Percentiles rank a stretch among this genome's conserved stretches.
These are phyloP conservation scores for Strigamia transsilvanica DNA, from an alignment of 2,888 invertebrate genomes.

Conservation along the genomic window DNA sequence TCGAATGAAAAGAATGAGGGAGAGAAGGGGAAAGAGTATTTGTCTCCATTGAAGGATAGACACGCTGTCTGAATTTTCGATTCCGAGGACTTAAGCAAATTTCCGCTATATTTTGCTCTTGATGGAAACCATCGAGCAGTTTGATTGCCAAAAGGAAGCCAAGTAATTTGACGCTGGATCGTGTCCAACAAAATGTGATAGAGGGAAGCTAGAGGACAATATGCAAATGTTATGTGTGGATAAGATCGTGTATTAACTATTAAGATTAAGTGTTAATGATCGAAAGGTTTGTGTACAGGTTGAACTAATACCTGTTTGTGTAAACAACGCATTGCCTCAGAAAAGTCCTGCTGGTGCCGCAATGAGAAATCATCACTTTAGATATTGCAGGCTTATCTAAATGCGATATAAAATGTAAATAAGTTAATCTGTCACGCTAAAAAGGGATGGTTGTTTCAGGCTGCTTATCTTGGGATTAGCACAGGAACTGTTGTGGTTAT, in stretches of 20 bases:
- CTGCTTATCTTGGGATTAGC: not conserved
- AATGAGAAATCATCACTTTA: constrained; percentile 13
- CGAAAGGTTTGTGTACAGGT: not conserved
- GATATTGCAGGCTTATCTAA: not conserved
- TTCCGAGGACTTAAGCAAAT: constrained; percentile 2
- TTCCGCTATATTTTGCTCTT: not conserved
- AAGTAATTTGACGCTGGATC: not conserved
- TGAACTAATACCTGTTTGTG: constrained; percentile 6
- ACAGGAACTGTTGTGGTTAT: not conserved
- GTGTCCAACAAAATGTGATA: not conserved
- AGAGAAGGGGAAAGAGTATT: not conserved
- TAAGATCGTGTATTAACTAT: not conserved
- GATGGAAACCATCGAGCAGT: not conserved
- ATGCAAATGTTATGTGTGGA: constrained; percentile 1
- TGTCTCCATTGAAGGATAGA: not conserved
- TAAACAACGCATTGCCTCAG: not conserved
- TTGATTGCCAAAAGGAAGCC: constrained; percentile 7
- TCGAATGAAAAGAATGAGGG: constrained; percentile 22
- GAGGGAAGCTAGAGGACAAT: not conserved
- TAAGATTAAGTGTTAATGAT: constrained; percentile 10
- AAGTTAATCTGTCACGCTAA: constrained; percentile 4
- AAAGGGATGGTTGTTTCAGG: not conserved
- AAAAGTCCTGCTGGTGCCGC: not conserved
- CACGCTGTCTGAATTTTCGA: not conserved
- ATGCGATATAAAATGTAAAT: constrained; percentile 25